Base-by-base conservation (phyloP, 2,888 invertebrate genomes). In the Rugalucina vietnamica region DNA sequence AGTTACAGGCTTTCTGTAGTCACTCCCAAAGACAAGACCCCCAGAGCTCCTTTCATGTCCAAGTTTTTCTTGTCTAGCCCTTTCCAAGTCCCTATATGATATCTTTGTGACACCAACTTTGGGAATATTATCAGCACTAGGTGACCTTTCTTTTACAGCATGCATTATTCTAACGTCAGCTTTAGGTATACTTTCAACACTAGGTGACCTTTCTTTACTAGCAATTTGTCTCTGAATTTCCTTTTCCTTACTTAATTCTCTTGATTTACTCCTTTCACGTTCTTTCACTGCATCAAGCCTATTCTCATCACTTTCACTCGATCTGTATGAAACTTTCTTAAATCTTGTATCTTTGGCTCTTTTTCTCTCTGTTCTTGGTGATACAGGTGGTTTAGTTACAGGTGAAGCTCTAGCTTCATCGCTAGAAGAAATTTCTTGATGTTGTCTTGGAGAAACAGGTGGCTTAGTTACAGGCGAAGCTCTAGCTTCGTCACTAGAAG, bases 291-390 rank as follows among this genome's bases (percentile, higher is more conserved):
- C 3, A 18, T 65, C 65, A 3, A 5, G 3, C 14, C 21, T 72
- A 21, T 1, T 29, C 1, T 49, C 72, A 24, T 72, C 72, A 29
- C 60, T 43, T 71, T 78, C 81, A 57, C 34, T 71, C 27, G 71
- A 75, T 49, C 79, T 75, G 32, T 79, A 84, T 29, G 84, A 82
- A 32, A 81, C 82, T 49, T 84, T 82, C 21, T 82, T 82, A 80
- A 82, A 87, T 37, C 65, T 85, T 49, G 82, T 69, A 71, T 85
- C 85, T 54, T 69, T 36, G 32, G 60, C 57, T 74, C 76, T 85
- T 43, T 80, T 82, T 70, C 84, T 86, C 60, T 88, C 88, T 50
- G 57, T 76, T 29, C 82, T 84, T 18, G 88, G 85, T 43, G 88
- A 88, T 24, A 82, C 79, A 24, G 85, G 83, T 24, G 87, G 85